These are phyloP conservation scores for Danaus chrysippus DNA, from an alignment of 2,888 invertebrate species.

Conservation along the genomic window DNA sequence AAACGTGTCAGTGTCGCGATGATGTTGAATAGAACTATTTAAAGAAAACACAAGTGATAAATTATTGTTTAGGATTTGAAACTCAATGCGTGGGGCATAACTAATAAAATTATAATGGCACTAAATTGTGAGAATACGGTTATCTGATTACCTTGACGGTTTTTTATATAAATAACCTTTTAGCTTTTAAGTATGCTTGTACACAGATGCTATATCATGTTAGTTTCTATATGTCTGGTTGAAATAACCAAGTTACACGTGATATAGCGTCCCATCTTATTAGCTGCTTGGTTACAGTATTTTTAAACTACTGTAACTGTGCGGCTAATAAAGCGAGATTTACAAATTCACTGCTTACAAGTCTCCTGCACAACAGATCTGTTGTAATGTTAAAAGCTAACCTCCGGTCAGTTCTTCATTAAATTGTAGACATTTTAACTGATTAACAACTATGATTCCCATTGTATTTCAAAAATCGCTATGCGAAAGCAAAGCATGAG, in stretches of 20 bases:
- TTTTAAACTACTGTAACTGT: slow-evolving; percentile 17
- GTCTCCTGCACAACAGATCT: not conserved
- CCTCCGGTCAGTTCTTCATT: slow-evolving; percentile 1
- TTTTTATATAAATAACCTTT: slow-evolving; percentile 15
- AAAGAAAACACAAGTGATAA: not conserved
- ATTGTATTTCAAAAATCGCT: not conserved
- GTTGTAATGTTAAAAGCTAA: slow-evolving; percentile 4
- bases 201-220: slow-evolving; percentile 23
- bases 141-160: slow-evolving; percentile 18
- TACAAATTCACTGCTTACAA: slow-evolving; percentile 5
- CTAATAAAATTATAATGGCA: not conserved
- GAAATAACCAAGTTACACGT: slow-evolving; percentile 19
- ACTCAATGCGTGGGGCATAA: slow-evolving; percentile 4
- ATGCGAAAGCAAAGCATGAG: slow-evolving; percentile 18
- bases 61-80: too few relatives aligned
- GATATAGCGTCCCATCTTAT: slow-evolving; percentile 22
- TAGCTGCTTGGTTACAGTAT: slow-evolving; percentile 22
- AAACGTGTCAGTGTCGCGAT: not conserved
- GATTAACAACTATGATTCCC: not conserved
- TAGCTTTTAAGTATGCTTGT: slow-evolving; percentile 25
- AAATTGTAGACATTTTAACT: slow-evolving; percentile 1
- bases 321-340: slow-evolving; percentile 22
- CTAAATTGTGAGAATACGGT: slow-evolving; percentile 1
- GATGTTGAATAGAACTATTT: not conserved
- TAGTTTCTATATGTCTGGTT: slow-evolving; percentile 18